phyloP scores from a whole-genome alignment of 2,888 invertebrate genomes.

The Drosophila ezoana region DNA sequence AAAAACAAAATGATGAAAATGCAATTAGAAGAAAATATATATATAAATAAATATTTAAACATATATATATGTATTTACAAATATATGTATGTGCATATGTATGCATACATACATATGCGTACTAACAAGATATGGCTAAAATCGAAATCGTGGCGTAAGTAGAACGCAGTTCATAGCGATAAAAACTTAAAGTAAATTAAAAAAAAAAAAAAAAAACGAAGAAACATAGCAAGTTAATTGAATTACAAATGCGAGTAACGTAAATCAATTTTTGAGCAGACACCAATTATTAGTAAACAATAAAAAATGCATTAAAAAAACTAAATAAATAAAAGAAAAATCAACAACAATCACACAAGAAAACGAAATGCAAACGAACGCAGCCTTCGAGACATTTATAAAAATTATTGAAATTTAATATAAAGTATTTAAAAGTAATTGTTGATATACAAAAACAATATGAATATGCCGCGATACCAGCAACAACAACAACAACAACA shows the following conservation, averaged over 20 bases:
- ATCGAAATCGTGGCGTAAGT: conserved; percentile 62
- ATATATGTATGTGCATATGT: conserved; percentile 36
- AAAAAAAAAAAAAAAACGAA: conserved; percentile 7
- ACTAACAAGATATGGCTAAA: conserved; percentile 42
- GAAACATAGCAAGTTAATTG: conserved; percentile 1
- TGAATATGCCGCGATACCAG: conserved; percentile 17
- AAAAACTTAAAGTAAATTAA: conserved; percentile 36
- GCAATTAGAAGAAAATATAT: conserved; percentile 32
- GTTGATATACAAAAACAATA: conserved; percentile 49
- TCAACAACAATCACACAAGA: conserved; percentile 24
- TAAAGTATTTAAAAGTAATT: conserved; percentile 42
- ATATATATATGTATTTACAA: conserved; percentile 44
- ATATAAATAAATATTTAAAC: conserved; percentile 24
- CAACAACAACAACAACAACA: conserved; percentile 6
- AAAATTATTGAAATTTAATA: conserved; percentile 30
- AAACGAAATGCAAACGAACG: conserved; percentile 36
- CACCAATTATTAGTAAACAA: conserved; percentile 68
- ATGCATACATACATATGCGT: conserved; percentile 44
- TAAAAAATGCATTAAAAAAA: conserved; percentile 30
- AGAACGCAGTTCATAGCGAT: conserved; percentile 71
- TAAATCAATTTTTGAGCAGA: conserved; percentile 68
- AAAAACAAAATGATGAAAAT: conserved; percentile 30
- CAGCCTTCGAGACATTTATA: conserved; percentile 63
- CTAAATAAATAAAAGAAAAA: conserved; percentile 10
- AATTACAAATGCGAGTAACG: conserved; percentile 39